Base-by-base conservation (phyloP, 2,888 invertebrate genomes). In the Tachina fera region DNA sequence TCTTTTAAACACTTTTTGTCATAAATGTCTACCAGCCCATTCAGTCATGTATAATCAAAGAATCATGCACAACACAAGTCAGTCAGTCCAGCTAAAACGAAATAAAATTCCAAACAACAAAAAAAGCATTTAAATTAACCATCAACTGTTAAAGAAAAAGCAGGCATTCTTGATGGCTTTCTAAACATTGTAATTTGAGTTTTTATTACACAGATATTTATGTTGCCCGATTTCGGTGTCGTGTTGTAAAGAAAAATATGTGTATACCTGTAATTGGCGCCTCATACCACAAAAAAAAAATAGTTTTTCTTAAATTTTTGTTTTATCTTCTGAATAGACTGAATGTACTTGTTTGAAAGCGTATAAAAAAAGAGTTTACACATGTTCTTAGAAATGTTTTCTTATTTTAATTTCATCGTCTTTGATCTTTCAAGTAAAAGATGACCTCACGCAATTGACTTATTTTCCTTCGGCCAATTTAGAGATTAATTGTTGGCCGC, bases 1-100 rank as follows among this genome's bases (percentile, higher is more conserved):
- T 91, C 88, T 90, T 76, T 22, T 45, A 75, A 74, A 81, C 87
- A 87, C 86, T 81, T 87, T 83, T 82, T 77, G 63, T 84, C 79
- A 83, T 72, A 71, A 43, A 76, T 51, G 13, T 61, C 61, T 63
- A 45, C 67, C 19, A 39, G 31, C 3, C 39, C 19, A 31, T 49
- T 49, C 61, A 61, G 39, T 43, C 31, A 58, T 58, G 31, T 31
- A n/a, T n/a, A 58, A 45, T 10, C 71, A 58, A 72, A 39, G 47
- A 39, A 13, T 60, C 67, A 19, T 47, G 16, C 16, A 22, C 11
- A 56, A 22, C 11, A 56, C 11, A 56, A 19, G 75, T 31, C 43
- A 45, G 45, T 45, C 39, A 0, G 5, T 31, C 6, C 31, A 6
- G 31, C 31, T 6, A 31, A 31, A 31, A 31, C 6, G 31, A 31